Evolutionary conservation across 2,113 vertebrate genomes (phyloP).

Genomic region (Regulus satrapa): DNA sequence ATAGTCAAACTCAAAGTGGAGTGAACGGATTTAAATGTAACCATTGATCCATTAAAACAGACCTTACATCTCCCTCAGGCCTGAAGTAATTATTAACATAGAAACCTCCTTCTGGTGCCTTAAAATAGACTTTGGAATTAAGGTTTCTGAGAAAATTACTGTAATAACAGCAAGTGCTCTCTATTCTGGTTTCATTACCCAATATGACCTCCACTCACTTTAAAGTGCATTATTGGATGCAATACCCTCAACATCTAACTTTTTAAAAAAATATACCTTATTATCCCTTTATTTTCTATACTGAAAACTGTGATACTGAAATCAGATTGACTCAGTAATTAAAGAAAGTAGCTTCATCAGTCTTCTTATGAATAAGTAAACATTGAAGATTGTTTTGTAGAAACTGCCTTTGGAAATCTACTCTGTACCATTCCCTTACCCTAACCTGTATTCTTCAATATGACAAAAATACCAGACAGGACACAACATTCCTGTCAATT

Average conservation of each 20-base stretch:
- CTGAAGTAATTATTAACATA: conserved; percentile 18
- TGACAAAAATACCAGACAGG: background rate
- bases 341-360: background rate
- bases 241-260: background rate
- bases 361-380: background rate
- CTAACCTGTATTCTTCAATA: background rate
- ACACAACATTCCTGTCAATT: background rate
- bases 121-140: conserved; percentile 32
- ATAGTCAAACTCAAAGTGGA: background rate
- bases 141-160: background rate
- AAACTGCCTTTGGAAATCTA: background rate
- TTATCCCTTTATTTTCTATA: background rate
- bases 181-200: background rate
- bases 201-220: background rate
- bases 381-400: background rate
- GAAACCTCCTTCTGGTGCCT: conserved; percentile 20
- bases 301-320: background rate
- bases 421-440: background rate
- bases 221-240: background rate
- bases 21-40: background rate
- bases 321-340: background rate
- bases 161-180: background rate
- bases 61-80: background rate
- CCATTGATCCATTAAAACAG: background rate
- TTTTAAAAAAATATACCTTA: background rate